Evolutionary conservation across 2,888 invertebrate genomes (phyloP), one percentile per base, ranked within the genome.

Genomic region (Morpho deidamia): DNA sequence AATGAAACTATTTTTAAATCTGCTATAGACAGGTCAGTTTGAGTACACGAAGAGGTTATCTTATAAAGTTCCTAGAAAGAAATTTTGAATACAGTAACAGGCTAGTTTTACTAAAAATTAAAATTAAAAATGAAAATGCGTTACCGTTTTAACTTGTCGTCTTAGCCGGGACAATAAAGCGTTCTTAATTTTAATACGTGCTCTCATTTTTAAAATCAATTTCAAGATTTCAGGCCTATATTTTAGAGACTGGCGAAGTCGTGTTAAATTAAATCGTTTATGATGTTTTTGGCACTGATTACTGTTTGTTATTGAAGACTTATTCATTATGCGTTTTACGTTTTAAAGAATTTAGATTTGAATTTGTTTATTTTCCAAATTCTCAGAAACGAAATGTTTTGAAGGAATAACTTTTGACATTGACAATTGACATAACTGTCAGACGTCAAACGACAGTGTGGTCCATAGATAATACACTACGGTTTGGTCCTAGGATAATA

Each of bases 211-310:
- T 41, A 90, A 69, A 62, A 94, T 91, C 53, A 92, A 90, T 60
- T 84, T 82, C 37, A 91, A 61, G 11, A 93, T 85, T 63, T 92
- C 91, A 8, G 94, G 94, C 57, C 91, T 87, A 60, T 91, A 90
- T 65, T 81, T 80, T 34, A 94, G 70, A 56, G 87, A 84, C 33
- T 81, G 57, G 4, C 80, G 76, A 41, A 88, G 71, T 46, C 60
- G 74, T 63, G 69, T 71, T 51, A 76, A 60, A 51, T 62, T 74
- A 35, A 72, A 72, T 4, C 55, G 11, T 41, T 12, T 54, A n/a
- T 39, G 49, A 10, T 50, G 44, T 39, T 37, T 58, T 23, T 48
- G 37, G 11, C 11, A 14, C 10, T 48, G 37, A 11, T n/a, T 38
- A 11, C 12, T 34, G 32, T 58, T 47, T 8, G 35, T 23, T 9